phyloP scores from a whole-genome alignment of 2,113 vertebrate genomes.

The Gambusia holbrooki region DNA sequence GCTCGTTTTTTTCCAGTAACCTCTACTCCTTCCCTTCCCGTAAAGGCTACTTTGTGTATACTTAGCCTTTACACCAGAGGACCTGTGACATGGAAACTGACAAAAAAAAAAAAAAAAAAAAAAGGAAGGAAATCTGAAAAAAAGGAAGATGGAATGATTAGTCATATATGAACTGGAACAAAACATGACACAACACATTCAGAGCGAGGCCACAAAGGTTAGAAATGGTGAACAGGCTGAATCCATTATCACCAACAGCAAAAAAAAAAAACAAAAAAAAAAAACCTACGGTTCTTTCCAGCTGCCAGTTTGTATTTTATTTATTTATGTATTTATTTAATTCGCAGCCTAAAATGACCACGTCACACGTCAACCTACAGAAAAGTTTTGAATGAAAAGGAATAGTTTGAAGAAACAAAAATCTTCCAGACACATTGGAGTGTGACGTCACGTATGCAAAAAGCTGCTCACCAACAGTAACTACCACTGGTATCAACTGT shows the following conservation, averaged over 20 bases:
- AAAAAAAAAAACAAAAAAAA: background rate
- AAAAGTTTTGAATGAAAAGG: no score
- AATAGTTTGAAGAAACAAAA: no score
- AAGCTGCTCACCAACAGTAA: no score
- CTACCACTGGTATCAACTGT: no score
- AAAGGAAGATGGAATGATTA: constrained; percentile 64
- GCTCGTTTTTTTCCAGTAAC: constrained; percentile 77
- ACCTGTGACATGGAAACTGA: constrained; percentile 65
- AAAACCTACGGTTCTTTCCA: background rate
- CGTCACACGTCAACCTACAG: no score
- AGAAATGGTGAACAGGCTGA: constrained; percentile 49
- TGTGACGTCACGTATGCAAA: no score
- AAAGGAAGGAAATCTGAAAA: background rate
- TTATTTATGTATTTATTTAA: background rate
- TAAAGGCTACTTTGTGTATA: constrained; percentile 71
- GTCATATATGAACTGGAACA: constrained; percentile 67
- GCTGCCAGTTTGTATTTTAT: constrained; percentile 31
- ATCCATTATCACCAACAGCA: constrained; percentile 59
- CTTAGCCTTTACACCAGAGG: constrained; percentile 66
- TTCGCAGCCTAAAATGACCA: no score
- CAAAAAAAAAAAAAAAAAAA: constrained; percentile 27
- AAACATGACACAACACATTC: constrained; percentile 47
- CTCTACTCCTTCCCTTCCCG: constrained; percentile 71
- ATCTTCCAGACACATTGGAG: no score
- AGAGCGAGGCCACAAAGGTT: constrained; percentile 55